phyloP scores from a whole-genome alignment of 2,888 invertebrate genomes.

The Pristionchus entomophagus region DNA sequence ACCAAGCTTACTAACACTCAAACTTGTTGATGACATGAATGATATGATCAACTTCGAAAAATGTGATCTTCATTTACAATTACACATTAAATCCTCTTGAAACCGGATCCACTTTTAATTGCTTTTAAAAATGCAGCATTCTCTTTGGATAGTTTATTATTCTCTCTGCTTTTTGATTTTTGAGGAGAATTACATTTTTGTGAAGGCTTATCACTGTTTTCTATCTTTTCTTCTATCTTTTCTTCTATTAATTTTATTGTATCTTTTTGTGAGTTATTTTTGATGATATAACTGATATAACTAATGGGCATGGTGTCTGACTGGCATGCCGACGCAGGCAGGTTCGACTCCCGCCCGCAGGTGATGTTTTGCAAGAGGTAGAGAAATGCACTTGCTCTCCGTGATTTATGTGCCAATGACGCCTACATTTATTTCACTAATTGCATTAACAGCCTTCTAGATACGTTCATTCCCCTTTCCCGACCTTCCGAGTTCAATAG shows the following conservation, averaged over 20 bases:
- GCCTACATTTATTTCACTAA: too few relatives aligned
- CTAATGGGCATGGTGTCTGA: too few relatives aligned
- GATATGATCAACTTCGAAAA: slow-evolving; percentile 43
- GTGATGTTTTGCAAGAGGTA: too few relatives aligned
- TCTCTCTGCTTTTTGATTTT: background rate
- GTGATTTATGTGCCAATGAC: too few relatives aligned
- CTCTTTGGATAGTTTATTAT: slow-evolving; percentile 1
- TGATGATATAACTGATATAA: slow-evolving; percentile 50
- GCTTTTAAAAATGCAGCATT: slow-evolving; percentile 38
- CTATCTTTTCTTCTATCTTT: slow-evolving; percentile 47
- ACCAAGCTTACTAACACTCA: background rate
- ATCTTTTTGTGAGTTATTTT: slow-evolving; percentile 52
- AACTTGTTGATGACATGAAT: slow-evolving; percentile 44
- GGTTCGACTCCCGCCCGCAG: too few relatives aligned
- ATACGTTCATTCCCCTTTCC: too few relatives aligned
- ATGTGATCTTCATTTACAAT: slow-evolving; percentile 48
- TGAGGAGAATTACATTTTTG: background rate
- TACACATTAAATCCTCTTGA: slow-evolving; percentile 48
- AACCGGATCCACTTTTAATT: slow-evolving; percentile 51
- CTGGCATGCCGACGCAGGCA: too few relatives aligned
- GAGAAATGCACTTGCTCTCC: too few relatives aligned
- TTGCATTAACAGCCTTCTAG: too few relatives aligned
- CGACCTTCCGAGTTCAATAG: too few relatives aligned
- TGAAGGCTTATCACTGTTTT: background rate
- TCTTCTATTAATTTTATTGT: slow-evolving; percentile 51